Base-by-base conservation (phyloP, 2,888 invertebrate genomes). In the Druceiella hillmani region DNA sequence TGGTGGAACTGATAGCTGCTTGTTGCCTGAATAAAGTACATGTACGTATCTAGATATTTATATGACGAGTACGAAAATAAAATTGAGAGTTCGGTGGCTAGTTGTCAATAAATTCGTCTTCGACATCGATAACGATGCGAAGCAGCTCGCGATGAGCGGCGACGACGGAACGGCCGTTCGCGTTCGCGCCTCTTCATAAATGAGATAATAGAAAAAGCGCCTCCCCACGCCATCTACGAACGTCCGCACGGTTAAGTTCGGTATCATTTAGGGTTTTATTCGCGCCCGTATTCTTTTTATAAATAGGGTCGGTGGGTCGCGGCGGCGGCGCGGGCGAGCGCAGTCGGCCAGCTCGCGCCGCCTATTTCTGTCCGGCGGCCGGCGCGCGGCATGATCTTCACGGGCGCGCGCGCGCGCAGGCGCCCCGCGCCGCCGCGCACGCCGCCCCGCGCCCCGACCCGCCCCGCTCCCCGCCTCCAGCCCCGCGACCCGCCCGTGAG, bases 321-420 rank as follows among this genome's bases (percentile, higher is more conserved):
- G n/a, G 22, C 27, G 25, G 20, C 38, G 43, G 46, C 22, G 50
- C 49, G 45, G 50, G 44, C 46, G 43, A 6, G 22, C 43, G 37
- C 17, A 36, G 22, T 20, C 22, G 22, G 27, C 27, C 7, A 12
- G 11, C 5, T 9, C 33, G 33, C 12, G 4, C 13, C 10, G 20
- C 12, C 33, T 12, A 10, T 17, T 33, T 22, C 32, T 16, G 32
- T 14, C 13, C 12, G 13, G 31, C 29, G 4, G 29, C 29, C 14
- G 13, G 58, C 58, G 52, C 52, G 56, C 55, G 57, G 55, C 62
- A 71, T 71, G 71, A 72, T 71, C 60, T 71, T 71, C 64, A 71
- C 70, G 56, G 67, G 68, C 66, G 67, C 66, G 64, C 66, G 69
- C 61, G 66, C 66, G 61, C 70, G 70, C 53, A 67, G 71, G 48